Percentiles rank a stretch among this genome's conserved stretches.
phyloP scores from a whole-genome alignment of 1,140 invertebrate species.

The Lasioglossum baleicum region DNA sequence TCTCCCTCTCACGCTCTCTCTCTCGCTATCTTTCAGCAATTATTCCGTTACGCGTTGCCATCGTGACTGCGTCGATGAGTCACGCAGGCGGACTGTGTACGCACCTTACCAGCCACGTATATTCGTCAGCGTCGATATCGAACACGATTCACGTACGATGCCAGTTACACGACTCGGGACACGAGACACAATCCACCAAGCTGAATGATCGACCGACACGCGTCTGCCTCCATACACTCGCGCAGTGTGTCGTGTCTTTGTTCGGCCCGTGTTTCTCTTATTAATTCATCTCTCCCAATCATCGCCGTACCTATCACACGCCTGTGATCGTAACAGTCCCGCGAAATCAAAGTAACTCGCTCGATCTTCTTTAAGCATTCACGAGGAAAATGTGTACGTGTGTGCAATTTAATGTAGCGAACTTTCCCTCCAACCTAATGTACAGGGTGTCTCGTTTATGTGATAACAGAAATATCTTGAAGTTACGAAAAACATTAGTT shows the following conservation, averaged over 20 bases:
- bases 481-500: no score
- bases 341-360: no score
- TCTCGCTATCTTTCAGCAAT: neutral
- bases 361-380: no score
- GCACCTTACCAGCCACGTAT: neutral
- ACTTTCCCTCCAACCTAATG: no score
- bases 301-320: no score
- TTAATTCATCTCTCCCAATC: neutral
- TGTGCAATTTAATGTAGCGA: no score
- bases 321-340: no score
- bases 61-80: slow-evolving; percentile 19
- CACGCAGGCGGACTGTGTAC: neutral
- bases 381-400: no score
- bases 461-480: no score
- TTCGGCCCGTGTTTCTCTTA: neutral
- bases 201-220: slow-evolving; percentile 24
- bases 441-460: no score
- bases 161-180: slow-evolving; percentile 6
- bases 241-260: neutral
- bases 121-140: neutral
- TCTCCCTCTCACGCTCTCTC: no score
- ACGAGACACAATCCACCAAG: neutral
- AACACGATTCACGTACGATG: slow-evolving; percentile 23
- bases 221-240: neutral
- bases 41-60: slow-evolving; percentile 29